Percentiles rank a stretch among this genome's conserved stretches.
Evolutionary conservation across 64 coral and sea anemone genomes (phyloP).

Genomic region (Actinia equina): DNA sequence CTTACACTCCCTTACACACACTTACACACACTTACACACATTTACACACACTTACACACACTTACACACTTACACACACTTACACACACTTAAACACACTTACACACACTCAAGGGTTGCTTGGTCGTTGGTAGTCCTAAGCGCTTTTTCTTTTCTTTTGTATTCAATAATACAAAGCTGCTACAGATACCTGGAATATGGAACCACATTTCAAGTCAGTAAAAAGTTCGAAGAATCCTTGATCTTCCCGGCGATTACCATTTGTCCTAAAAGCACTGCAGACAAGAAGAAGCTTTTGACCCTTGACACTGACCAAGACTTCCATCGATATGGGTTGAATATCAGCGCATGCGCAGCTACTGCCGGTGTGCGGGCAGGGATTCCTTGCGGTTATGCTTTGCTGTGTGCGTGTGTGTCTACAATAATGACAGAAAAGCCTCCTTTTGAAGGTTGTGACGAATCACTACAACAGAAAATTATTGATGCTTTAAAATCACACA

Average conservation of each 20-base stretch:
- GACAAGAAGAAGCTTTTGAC: not conserved
- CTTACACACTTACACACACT: too few relatives aligned
- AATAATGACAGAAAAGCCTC: not conserved
- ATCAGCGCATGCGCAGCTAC: slow-evolving; percentile 66
- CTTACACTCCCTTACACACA: too few relatives aligned
- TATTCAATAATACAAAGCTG: slow-evolving; percentile 7
- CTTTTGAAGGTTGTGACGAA: not conserved
- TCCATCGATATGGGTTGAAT: slow-evolving; percentile 42
- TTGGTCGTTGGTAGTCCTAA: slow-evolving; percentile 11
- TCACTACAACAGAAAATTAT: not conserved
- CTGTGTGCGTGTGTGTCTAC: slow-evolving; percentile 46
- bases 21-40: too few relatives aligned
- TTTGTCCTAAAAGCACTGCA: slow-evolving; percentile 17
- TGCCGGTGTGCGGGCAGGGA: slow-evolving; percentile 37
- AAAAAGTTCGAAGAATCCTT: slow-evolving; percentile 7
- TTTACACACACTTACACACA: too few relatives aligned
- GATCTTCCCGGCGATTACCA: slow-evolving; percentile 22
- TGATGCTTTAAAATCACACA: not conserved
- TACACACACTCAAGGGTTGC: slow-evolving; percentile 20
- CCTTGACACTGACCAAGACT: not conserved
- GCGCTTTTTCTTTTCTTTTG: slow-evolving; percentile 15
- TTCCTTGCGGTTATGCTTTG: slow-evolving; percentile 66
- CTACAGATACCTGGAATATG: not conserved
- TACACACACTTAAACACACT: too few relatives aligned
- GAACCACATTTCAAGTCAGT: slow-evolving; percentile 22